Percentiles rank a stretch among this genome's conserved stretches.
Evolutionary conservation across 2,113 vertebrate genomes (phyloP).

Genomic region (Microtus oregoni): DNA sequence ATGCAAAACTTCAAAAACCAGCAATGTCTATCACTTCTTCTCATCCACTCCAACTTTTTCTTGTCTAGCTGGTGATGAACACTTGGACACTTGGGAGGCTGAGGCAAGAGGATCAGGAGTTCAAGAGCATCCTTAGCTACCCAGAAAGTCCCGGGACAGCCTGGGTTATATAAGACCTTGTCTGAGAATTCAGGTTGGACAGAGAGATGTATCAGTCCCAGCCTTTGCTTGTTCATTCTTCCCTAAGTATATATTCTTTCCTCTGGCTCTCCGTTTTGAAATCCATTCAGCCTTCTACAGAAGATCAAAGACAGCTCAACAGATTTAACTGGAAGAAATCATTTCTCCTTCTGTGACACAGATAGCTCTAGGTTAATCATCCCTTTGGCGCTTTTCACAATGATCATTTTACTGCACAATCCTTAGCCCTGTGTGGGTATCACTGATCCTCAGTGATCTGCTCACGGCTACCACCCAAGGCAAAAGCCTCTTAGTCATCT

Average conservation of each 20-base stretch:
- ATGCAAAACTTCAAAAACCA: background rate
- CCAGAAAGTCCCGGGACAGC: background rate
- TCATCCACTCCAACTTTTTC: background rate
- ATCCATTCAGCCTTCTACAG: background rate
- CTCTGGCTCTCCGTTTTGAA: background rate
- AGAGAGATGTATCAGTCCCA: background rate
- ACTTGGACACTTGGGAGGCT: background rate
- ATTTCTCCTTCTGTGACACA: slow-evolving; percentile 19
- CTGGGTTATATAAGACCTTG: background rate
- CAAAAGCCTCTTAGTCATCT: background rate
- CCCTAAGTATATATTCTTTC: background rate
- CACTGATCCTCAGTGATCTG: background rate
- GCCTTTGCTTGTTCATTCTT: background rate
- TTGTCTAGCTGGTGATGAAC: background rate
- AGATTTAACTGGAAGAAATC: background rate
- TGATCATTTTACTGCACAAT: background rate
- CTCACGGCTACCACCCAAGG: background rate
- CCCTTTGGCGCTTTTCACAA: background rate
- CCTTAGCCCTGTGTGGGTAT: background rate
- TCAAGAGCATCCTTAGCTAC: background rate
- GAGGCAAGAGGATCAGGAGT: background rate
- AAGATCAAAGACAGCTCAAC: background rate
- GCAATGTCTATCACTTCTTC: background rate
- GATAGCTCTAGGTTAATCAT: background rate
- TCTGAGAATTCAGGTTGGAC: background rate